Evolutionary conservation across 2,113 vertebrate species (phyloP).

Genomic region (Columba livia): DNA sequence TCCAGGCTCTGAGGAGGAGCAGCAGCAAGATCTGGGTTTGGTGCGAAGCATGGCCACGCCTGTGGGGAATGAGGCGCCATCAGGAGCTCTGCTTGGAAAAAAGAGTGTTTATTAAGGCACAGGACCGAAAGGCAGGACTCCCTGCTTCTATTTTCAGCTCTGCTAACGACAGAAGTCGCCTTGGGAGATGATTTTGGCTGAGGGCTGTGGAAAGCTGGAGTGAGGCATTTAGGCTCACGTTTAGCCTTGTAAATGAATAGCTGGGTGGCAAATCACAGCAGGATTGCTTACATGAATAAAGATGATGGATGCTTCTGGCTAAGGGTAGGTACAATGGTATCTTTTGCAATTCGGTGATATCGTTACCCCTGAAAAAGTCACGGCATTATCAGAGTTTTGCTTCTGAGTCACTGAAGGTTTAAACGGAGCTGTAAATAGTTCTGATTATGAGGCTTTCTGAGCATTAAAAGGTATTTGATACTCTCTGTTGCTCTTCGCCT

Average conservation of each 20-base stretch:
- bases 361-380: not conserved
- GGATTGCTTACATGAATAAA: not conserved
- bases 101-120: not conserved
- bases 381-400: not conserved
- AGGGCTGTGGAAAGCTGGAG: not conserved
- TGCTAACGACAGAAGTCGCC: not conserved
- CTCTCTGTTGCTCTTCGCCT: not conserved
- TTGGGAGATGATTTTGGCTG: slow-evolving; percentile 21
- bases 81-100: not conserved
- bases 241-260: slow-evolving; percentile 6
- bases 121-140: not conserved
- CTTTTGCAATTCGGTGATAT: accelerated
- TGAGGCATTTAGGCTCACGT: not conserved
- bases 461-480: not conserved
- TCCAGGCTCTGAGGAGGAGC: not conserved
- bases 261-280: not conserved
- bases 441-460: not conserved
- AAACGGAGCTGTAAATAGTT: not conserved
- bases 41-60: not conserved
- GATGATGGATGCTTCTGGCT: not conserved
- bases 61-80: accelerated
- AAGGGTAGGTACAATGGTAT: not conserved
- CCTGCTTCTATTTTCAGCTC: slow-evolving; percentile 18
- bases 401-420: not conserved
- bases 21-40: too few relatives aligned